Percentiles rank a stretch among this genome's conserved stretches.
These are phyloP conservation scores for Takifugu flavidus DNA, from an alignment of 2,113 vertebrate species.

Conservation along the genomic window DNA sequence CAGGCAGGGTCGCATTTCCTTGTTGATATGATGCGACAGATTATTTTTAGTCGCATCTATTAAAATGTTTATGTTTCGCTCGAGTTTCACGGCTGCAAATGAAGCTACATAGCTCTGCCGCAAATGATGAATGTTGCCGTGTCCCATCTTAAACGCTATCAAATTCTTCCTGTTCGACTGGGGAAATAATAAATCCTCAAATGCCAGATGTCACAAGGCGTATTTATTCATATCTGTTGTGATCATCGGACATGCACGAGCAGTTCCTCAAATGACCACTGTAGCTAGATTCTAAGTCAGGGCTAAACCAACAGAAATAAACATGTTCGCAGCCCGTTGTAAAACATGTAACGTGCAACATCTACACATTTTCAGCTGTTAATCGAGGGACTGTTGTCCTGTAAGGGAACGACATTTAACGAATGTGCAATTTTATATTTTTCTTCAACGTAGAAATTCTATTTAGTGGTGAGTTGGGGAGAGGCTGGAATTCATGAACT, in stretches of 20 bases:
- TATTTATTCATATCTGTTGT: no score
- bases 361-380: no score
- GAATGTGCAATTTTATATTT: no score
- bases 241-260: neutral
- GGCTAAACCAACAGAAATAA: neutral
- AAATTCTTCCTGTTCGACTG: constrained; percentile 15
- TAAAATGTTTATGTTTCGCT: constrained; percentile 50
- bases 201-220: constrained; percentile 18
- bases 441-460: no score
- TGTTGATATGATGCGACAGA: constrained; percentile 45
- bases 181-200: constrained; percentile 41
- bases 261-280: neutral
- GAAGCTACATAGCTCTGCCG: constrained; percentile 22
- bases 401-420: no score
- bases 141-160: constrained; percentile 23
- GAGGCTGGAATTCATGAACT: no score
- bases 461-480: no score
- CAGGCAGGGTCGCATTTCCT: constrained; percentile 41
- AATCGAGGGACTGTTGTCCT: no score
- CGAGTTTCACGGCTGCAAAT: constrained; percentile 39
- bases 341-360: neutral
- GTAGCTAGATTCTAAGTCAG: neutral
- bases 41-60: constrained; percentile 60
- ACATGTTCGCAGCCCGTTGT: neutral
- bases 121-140: constrained; percentile 33